Base-by-base conservation (phyloP, 2,113 vertebrate genomes). In the Verasper variegatus region DNA sequence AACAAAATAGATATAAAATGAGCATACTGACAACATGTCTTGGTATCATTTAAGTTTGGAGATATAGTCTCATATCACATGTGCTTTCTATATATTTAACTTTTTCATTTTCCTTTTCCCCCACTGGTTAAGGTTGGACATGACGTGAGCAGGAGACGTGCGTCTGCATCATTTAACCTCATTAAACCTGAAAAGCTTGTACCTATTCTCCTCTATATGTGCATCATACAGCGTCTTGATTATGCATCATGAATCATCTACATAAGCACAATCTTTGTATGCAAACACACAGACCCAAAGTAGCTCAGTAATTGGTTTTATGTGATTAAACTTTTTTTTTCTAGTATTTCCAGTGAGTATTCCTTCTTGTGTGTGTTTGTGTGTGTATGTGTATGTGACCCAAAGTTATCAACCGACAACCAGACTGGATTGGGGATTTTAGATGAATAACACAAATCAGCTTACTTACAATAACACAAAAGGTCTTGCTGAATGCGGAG, bases 401-500 rank as follows among this genome's bases (percentile, higher is more conserved):
- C 66, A 78, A 45, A 78, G 78, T 83, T 90, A 85, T 88, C 82
- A 83, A 72, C 74, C 57, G 61, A 71, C 78, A 85, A 64, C 74
- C 85, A 86, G 83, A 71, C 84, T 52, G 82, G 88, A 89, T 87
- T 58, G 47, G 47, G 85, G 79, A 80, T 86, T 86, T 79, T 69
- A 79, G 81, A 89, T 77, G 81, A 90, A 86, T 74, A 87, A 78
- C 78, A 65, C 78, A 85, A 90, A 87, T 89, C 87, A 84, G 89
- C 76, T 83, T 85, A 85, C 59, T 72, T 77, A 70, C 85, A 80
- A 82, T 56, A 84, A 86, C 85, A 89, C 76, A 83, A 88, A 82
- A 69, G 82, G 81, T 79, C 81, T 76, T 15, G 17, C 27, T 3
- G 65, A 84, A 86, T 45, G 54, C 69, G 65, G 47, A 69, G 76